Evolutionary conservation across 2,113 vertebrate species (phyloP), one percentile per base, ranked within the genome.

Genomic region (Potamarius usumacintae): DNA sequence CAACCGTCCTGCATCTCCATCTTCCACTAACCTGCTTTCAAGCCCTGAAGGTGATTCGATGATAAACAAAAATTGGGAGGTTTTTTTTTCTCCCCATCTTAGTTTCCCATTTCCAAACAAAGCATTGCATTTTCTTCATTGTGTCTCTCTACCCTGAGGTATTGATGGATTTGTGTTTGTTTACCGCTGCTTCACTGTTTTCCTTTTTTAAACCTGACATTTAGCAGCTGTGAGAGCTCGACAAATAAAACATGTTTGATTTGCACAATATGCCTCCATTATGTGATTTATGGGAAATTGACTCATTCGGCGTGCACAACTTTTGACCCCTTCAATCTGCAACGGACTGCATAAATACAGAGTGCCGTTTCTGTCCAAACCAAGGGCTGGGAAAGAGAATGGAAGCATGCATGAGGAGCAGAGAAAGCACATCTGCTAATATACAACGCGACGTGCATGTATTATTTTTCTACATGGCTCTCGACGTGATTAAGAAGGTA

Each of bases 201-300:
- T 78, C 48, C 58, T 88, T 84, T 88, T 88, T 88, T 78, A 84
- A 88, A 84, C 86, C 82, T 88, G 83, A 83, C 83, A 89, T 85
- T 86, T 88, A 84, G 82, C 72, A 88, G 82, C 82, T 58, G 79
- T 11, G 79, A 60, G 82, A 5, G 30, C 60, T 78, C 62, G 72
- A 20, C 82, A 79, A 84, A 88, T 52, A 88, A 27, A 60, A 57
- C 72, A 69, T 52, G 60, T 84, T 84, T 84, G 87, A 88, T 83
- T 67, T 48, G 86, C 20, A 18, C 82, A 78, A 48, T 77, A 79
- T 69, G 55, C 87, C 63, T 88, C 82, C 74, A 84, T 84, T 88
- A 78, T 65, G 72, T 77, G 62, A 84, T 88, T 79, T 65, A 84
- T 79, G 60, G 67, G 42, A 79, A 88, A 83, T 77, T 84, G 86